These are phyloP conservation scores for Trachelus iudaicus DNA, from an alignment of 2,888 invertebrate species.

Conservation along the genomic window DNA sequence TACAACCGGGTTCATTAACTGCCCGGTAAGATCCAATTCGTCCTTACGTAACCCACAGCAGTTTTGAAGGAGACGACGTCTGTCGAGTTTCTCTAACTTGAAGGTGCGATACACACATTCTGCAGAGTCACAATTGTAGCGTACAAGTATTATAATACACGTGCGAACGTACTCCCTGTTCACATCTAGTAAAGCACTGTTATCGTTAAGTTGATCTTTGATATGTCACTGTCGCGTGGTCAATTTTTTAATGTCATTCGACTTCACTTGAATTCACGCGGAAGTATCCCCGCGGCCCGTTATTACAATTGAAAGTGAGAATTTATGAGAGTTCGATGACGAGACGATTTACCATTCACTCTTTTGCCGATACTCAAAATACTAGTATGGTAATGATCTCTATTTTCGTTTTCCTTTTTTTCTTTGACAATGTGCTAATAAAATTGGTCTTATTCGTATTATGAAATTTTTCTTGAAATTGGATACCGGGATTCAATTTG, in stretches of 20 bases:
- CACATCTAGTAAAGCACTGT: conserved; percentile 11
- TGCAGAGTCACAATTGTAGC: conserved; percentile 6
- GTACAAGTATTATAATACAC: neutral
- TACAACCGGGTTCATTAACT: conserved; percentile 50
- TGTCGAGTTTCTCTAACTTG: conserved; percentile 27
- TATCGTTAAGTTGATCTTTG: neutral
- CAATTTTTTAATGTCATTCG: neutral
- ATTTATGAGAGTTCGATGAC: neutral
- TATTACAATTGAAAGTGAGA: neutral
- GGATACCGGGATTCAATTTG: neutral
- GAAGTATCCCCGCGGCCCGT: neutral
- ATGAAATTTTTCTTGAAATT: neutral
- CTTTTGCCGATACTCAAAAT: neutral
- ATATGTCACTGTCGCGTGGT: neutral
- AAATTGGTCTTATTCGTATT: neutral
- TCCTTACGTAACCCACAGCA: conserved; percentile 50
- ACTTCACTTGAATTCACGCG: neutral
- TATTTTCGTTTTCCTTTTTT: neutral
- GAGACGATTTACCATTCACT: neutral
- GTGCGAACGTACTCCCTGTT: conserved; percentile 6
- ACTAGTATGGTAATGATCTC: neutral
- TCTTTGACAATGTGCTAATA: neutral
- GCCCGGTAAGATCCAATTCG: conserved; percentile 45
- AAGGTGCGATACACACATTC: conserved; percentile 21
- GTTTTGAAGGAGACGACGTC: conserved; percentile 17